Evolutionary conservation across 2,888 invertebrate species (phyloP).

Genomic region (Volucella inanis): DNA sequence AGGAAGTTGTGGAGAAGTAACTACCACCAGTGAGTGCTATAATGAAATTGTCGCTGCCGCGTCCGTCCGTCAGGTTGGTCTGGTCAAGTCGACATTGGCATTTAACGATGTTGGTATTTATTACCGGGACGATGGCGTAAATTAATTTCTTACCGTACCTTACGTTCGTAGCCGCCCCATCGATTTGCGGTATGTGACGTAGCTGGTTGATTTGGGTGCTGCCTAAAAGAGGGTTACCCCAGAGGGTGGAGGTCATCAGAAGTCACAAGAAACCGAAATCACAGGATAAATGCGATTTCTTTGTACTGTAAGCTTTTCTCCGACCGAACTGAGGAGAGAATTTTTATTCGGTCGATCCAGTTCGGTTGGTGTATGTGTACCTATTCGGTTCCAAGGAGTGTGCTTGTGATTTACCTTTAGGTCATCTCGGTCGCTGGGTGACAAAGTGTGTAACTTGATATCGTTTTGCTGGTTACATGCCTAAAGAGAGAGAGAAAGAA

Average conservation of each 20-base stretch:
- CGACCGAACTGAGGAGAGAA: neutral
- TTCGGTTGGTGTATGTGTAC: constrained; percentile 18
- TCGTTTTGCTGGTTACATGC: constrained; percentile 72
- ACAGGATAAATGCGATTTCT: constrained; percentile 59
- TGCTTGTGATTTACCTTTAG: constrained; percentile 70
- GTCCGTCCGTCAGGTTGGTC: neutral
- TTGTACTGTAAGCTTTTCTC: constrained; percentile 23
- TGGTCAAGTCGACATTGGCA: constrained; percentile 70
- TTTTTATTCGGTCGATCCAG: too few species aligned
- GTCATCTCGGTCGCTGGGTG: constrained; percentile 70
- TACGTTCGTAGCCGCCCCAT: constrained; percentile 32
- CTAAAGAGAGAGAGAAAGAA: constrained; percentile 28
- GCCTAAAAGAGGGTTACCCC: neutral
- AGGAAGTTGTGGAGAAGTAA: constrained; percentile 42
- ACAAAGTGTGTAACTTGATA: constrained; percentile 73
- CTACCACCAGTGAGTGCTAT: constrained; percentile 12
- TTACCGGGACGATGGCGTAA: constrained; percentile 74
- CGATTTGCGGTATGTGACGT: constrained; percentile 62
- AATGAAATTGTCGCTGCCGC: constrained; percentile 51
- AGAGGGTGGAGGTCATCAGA: constrained; percentile 2
- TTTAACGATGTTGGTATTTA: constrained; percentile 74
- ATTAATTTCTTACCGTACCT: constrained; percentile 69
- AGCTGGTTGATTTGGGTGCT: neutral
- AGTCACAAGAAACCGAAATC: constrained; percentile 59
- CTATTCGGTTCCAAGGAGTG: constrained; percentile 40